These are phyloP conservation scores for Ceratitis capitata DNA, from an alignment of 1,140 invertebrate species.

Conservation along the genomic window DNA sequence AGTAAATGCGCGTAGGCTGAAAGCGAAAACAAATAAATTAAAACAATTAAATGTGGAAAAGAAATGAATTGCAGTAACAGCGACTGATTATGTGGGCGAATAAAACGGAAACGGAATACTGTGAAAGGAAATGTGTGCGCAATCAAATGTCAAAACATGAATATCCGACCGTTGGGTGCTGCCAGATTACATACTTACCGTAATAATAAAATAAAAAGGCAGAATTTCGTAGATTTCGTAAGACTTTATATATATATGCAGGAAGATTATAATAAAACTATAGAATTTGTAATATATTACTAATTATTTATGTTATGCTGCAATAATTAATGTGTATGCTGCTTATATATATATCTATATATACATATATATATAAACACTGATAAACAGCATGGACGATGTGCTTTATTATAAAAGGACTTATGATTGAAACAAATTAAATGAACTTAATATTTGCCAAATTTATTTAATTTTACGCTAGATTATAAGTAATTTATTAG, in stretches of 20 bases:
- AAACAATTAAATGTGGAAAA: background rate
- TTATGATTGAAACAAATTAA: no score
- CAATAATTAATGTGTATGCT: no score
- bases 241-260: no score
- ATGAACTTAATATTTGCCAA: background rate
- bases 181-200: background rate
- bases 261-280: no score
- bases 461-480: background rate
- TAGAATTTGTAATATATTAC: background rate
- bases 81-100: background rate
- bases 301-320: no score
- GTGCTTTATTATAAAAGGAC: no score
- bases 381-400: no score
- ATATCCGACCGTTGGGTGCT: background rate
- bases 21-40: background rate
- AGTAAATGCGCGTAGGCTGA: constrained; percentile 49
- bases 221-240: background rate
- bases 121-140: background rate
- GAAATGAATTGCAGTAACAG: background rate
- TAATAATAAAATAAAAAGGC: background rate
- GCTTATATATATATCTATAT: no score
- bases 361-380: no score
- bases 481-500: background rate
- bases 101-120: background rate
- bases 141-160: background rate